Evolutionary conservation across 2,113 vertebrate species (phyloP).

Genomic region (Galbula dea): DNA sequence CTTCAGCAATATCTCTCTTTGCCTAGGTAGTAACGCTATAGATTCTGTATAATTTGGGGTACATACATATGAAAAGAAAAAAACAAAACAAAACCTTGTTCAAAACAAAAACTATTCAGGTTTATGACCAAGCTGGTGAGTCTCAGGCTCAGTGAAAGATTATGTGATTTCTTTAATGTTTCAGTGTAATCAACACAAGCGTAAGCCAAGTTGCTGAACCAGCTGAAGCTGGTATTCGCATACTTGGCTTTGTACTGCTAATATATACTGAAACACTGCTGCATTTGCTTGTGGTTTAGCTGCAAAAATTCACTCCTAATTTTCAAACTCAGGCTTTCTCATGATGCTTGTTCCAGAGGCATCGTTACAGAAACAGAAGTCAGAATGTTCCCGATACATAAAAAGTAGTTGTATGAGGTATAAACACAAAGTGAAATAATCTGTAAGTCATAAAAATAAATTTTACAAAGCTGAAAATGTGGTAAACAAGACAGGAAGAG

Average conservation of each 20-base stretch:
- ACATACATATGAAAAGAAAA: background rate
- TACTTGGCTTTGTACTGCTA: background rate
- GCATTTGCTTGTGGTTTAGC: background rate
- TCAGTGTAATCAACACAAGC: background rate
- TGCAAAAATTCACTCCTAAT: background rate
- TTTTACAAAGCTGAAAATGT: background rate
- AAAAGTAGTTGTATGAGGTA: background rate
- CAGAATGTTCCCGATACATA: background rate
- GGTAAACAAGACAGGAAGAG: background rate
- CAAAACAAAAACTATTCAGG: background rate
- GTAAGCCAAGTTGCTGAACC: background rate
- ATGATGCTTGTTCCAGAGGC: background rate
- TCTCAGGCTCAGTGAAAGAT: background rate
- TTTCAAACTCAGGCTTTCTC: background rate
- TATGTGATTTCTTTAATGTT: background rate
- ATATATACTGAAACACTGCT: background rate
- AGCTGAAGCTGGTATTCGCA: background rate
- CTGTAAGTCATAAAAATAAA: background rate
- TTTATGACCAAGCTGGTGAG: background rate
- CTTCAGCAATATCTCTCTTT: background rate
- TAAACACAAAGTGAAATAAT: background rate
- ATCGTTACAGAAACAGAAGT: constrained; percentile 35
- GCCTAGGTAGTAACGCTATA: background rate
- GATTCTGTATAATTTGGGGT: background rate
- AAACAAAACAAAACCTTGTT: too few relatives aligned